A percentile compares a stretch with the other conserved stretches of the same genome.
Conservation (phyloP, 1,140 invertebrate species). For the Panonychus citri region DNA sequence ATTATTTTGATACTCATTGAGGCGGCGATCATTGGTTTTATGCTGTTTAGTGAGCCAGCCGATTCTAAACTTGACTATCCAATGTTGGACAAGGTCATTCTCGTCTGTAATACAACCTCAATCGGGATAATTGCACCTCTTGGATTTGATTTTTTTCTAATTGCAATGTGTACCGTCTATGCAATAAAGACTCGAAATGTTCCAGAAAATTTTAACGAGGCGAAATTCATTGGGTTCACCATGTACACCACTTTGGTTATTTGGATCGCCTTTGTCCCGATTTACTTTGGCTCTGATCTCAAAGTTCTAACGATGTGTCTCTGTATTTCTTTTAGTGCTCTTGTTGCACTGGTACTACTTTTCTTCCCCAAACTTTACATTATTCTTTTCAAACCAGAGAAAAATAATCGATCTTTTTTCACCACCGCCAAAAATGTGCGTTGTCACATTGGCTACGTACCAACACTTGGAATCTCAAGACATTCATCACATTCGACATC, state of each 20-base stretch:
- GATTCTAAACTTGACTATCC: slow-evolving; percentile 34
- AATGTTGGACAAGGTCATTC: slow-evolving; percentile 27
- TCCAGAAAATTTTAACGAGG: slow-evolving; percentile 69
- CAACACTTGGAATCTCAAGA: slow-evolving; percentile 13
- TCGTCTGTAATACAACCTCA: slow-evolving; percentile 32
- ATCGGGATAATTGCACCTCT: slow-evolving; percentile 45
- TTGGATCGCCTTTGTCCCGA: slow-evolving; percentile 65
- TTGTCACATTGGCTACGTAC: slow-evolving; percentile 41
- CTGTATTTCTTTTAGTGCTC: slow-evolving; percentile 41
- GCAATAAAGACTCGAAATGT: slow-evolving; percentile 63
- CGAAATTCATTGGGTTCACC: slow-evolving; percentile 56
- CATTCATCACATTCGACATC: slow-evolving; percentile 18
- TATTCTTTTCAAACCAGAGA: slow-evolving; percentile 45
- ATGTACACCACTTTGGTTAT: slow-evolving; percentile 74
- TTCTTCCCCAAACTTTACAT: slow-evolving; percentile 59
- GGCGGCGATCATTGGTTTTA: slow-evolving; percentile 37
- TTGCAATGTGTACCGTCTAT: slow-evolving; percentile 54
- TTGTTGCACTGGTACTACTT: slow-evolving; percentile 46
- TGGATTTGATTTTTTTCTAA: slow-evolving; percentile 50
- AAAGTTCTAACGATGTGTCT: slow-evolving; percentile 42
- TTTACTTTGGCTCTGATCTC: slow-evolving; percentile 52
- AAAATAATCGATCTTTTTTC: slow-evolving; percentile 50
- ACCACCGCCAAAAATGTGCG: slow-evolving; percentile 50
- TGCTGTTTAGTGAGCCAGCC: slow-evolving; percentile 42
- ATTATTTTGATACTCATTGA: slow-evolving; percentile 42